Conservation (phyloP, 2,888 invertebrate genomes). For the Atherix ibis region DNA sequence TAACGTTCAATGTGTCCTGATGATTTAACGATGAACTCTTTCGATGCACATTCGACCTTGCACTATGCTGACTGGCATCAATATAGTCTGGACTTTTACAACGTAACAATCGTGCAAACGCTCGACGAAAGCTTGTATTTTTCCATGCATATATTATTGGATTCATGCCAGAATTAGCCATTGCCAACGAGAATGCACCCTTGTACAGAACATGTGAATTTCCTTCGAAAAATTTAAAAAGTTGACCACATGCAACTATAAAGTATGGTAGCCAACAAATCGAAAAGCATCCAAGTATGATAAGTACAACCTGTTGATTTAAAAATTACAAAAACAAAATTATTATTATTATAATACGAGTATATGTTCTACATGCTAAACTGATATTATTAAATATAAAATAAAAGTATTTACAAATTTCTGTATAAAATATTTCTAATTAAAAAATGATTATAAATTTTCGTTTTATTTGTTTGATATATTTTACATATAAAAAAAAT, state of each 20-base stretch:
- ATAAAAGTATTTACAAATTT: no score
- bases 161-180: conserved; percentile 66
- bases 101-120: conserved; percentile 49
- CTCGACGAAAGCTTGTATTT: conserved; percentile 57
- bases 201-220: conserved; percentile 44
- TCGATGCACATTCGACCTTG: conserved; percentile 12
- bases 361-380: no score
- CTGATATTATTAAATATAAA: no score
- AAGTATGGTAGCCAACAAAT: conserved; percentile 71
- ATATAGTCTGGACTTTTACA: conserved; percentile 47
- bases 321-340: conserved; percentile 3
- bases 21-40: conserved; percentile 13
- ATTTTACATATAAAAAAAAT: no score
- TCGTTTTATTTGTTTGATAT: no score
- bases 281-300: conserved; percentile 64
- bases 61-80: conserved; percentile 20
- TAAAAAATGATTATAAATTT: no score
- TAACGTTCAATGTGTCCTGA: conserved; percentile 10
- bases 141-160: conserved; percentile 78
- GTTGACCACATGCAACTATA: conserved; percentile 46
- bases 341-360: no score
- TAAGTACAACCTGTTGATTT: conserved; percentile 49
- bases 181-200: conserved; percentile 52
- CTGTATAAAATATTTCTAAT: no score
- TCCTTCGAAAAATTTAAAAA: conserved; percentile 36